Conservation (phyloP, 2,888 invertebrate genomes). For the Micoletzkya japonica region DNA sequence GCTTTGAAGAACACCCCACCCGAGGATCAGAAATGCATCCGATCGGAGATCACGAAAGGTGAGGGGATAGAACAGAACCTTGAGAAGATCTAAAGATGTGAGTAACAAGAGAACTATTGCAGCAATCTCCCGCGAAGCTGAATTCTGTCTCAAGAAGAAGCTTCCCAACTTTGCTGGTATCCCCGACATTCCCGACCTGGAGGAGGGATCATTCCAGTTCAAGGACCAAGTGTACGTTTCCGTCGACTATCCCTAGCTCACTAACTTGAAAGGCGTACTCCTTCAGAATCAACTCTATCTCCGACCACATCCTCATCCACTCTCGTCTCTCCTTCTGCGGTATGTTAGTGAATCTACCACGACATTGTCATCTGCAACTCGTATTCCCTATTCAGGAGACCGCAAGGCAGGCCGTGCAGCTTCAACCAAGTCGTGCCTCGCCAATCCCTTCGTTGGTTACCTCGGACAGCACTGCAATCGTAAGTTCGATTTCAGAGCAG, state of each 20-base stretch:
- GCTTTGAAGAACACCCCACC: constrained; percentile 61
- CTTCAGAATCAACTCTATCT: constrained; percentile 61
- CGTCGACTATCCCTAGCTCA: background rate
- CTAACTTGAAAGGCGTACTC: background rate
- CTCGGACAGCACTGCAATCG: constrained; percentile 57
- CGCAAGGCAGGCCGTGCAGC: constrained; percentile 59
- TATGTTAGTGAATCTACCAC: no score
- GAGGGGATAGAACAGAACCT: no score
- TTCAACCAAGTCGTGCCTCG: constrained; percentile 53
- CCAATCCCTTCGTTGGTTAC: constrained; percentile 59
- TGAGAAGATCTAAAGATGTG: no score
- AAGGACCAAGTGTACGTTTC: constrained; percentile 59
- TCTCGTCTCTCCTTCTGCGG: constrained; percentile 61
- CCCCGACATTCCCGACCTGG: constrained; percentile 62
- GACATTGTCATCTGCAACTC: background rate
- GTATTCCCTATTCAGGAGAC: constrained; percentile 35
- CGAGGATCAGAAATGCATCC: constrained; percentile 62
- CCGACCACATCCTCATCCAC: constrained; percentile 62
- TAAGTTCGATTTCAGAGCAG: constrained; percentile 9
- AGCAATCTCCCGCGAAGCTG: constrained; percentile 60
- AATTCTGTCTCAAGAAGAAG: constrained; percentile 56
- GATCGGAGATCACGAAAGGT: constrained; percentile 56
- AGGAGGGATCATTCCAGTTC: constrained; percentile 57
- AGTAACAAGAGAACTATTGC: constrained; percentile 13
- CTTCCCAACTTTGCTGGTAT: constrained; percentile 59